Evolutionary conservation across 2,888 invertebrate species (phyloP), one percentile per base, ranked within the genome.

Genomic region (Psococerastis gibbosa): DNA sequence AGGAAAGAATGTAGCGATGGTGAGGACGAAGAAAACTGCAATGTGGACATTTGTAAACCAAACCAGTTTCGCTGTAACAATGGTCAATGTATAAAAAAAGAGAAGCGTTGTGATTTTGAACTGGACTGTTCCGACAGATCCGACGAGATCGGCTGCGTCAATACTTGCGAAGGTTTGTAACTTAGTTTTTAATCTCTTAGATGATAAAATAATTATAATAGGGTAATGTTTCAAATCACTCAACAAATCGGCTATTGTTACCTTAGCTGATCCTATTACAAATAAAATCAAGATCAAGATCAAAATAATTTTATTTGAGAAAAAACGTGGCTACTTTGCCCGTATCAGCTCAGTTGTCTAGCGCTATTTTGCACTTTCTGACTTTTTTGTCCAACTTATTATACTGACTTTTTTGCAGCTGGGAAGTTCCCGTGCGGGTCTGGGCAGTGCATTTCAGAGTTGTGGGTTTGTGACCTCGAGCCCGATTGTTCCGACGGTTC

Each of bases 401-500:
- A 31, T 35, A 22, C 42, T 17, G 22, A 11, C 22, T 17, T 34
- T 62, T 60, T 45, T 52, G 55, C 57, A 2, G 53, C 56, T 1
- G 63, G 64, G 1, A 61, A 65, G 55, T 79, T 69, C 56, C 71
- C 71, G 47, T 87, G 87, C 55, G 60, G 60, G 18, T 69, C 70
- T 48, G 77, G 76, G 1, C 63, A 68, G 16, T 89, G 89, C 54
- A 71, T 89, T 42, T 68, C 73, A 3, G 60, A 70, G 46, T 63
- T 59, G 41, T 71, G 70, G 64, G 70, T 75, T 35, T 88, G 88
- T 57, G 34, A 43, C 22, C 34, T 16, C 32, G 20, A 68, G n/a
- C 61, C 64, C 35, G 87, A 91, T 60, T 91, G 89, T 56, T 52
- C 57, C 0, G 87, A 88, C 58, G 65, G 62, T 9, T 75, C 78